Percentiles rank a stretch among this genome's conserved stretches.
Evolutionary conservation across 2,797 vertebrate species (phyloP).

Genomic region (Hippocampus kuda): DNA sequence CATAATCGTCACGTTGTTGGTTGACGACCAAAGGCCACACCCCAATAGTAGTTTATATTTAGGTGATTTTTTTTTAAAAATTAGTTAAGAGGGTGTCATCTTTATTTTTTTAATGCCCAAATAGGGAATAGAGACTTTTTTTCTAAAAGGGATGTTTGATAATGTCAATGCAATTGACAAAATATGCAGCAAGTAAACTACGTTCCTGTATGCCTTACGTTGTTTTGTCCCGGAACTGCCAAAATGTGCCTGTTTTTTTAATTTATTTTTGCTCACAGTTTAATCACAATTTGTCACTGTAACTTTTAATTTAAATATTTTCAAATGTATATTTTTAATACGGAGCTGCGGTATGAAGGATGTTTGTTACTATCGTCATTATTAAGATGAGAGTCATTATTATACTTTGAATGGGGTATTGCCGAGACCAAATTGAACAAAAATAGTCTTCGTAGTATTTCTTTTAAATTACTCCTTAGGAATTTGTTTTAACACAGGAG

Average conservation of each 20-base stretch:
- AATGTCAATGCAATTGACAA: not conserved
- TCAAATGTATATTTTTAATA: conserved; percentile 30
- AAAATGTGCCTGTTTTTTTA: conserved; percentile 20
- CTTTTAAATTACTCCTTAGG: conserved; percentile 25
- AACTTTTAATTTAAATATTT: conserved; percentile 1
- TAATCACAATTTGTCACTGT: conserved; percentile 25
- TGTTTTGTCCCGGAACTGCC: conserved; percentile 26
- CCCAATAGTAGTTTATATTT: not conserved
- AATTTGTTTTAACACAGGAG: conserved; percentile 38
- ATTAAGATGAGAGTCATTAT: not conserved
- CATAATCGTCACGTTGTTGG: not conserved
- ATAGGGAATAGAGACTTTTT: not conserved
- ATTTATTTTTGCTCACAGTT: conserved; percentile 39
- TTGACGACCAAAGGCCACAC: not conserved
- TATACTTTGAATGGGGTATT: not conserved
- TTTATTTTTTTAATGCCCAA: not conserved
- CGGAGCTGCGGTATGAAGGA: not conserved
- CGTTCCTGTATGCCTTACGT: not conserved
- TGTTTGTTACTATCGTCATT: not conserved
- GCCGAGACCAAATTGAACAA: conserved; percentile 18
- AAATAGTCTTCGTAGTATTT: conserved; percentile 9
- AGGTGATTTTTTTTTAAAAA: not conserved
- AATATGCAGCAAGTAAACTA: conserved; percentile 4
- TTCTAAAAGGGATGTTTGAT: not conserved
- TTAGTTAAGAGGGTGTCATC: not conserved